Conservation (phyloP, 2,888 invertebrate species). For the Melanostoma mellinum region DNA sequence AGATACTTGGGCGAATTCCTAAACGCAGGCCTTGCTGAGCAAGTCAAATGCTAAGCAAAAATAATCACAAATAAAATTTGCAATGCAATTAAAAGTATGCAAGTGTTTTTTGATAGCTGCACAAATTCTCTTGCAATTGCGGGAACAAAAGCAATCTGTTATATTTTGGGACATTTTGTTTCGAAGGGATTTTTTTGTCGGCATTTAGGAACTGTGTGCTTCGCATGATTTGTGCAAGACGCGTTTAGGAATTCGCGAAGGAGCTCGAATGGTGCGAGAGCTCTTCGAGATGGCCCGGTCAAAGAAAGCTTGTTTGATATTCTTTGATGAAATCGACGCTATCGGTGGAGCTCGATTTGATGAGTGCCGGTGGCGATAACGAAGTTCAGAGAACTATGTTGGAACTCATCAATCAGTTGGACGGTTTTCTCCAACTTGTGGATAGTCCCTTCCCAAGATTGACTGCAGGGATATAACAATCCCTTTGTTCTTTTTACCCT, state of each 20-base stretch:
- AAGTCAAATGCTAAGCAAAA: no score
- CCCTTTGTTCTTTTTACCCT: conserved; percentile 93
- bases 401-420: conserved; percentile 98
- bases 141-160: no score
- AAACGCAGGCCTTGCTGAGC: no score
- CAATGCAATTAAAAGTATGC: no score
- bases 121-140: no score
- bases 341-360: conserved; percentile 99
- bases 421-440: conserved; percentile 90
- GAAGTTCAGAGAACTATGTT: conserved; percentile 99
- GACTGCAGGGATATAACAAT: conserved; percentile 91
- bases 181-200: no score
- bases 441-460: conserved; percentile 88
- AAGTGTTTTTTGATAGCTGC: conserved; percentile 98
- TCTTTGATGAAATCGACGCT: conserved; percentile 99
- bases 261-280: conserved; percentile 99
- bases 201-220: no score
- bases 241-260: no score
- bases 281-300: conserved; percentile 99
- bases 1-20: no score
- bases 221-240: no score
- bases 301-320: conserved; percentile 99
- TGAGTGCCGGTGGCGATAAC: conserved; percentile 99
- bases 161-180: no score
- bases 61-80: no score